Evolutionary conservation across 1,140 invertebrate genomes (phyloP).

Genomic region (Parasteatoda tepidariorum): DNA sequence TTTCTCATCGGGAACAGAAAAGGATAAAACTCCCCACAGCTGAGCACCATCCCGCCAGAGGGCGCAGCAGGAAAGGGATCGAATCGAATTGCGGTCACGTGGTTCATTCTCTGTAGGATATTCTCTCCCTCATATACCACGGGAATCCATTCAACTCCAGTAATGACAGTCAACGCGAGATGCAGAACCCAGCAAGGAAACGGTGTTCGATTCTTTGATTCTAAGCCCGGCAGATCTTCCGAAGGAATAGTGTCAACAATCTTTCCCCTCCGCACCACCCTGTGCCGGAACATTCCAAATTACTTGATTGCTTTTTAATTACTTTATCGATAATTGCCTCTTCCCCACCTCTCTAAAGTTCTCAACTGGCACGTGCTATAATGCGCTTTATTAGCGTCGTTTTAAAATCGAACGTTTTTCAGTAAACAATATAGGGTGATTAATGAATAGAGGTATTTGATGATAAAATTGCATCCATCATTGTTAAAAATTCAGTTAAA

Average conservation of each 20-base stretch:
- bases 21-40: not conserved
- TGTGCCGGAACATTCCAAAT: not conserved
- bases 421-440: no score
- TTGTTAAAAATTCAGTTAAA: no score
- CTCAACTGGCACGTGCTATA: conserved; percentile 21
- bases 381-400: no score
- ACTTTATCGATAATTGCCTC: conserved; percentile 48
- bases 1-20: no score
- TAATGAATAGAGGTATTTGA: no score
- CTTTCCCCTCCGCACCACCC: not conserved
- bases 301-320: conserved; percentile 57
- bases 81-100: conserved; percentile 32
- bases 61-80: not conserved
- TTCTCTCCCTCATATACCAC: not conserved
- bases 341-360: not conserved
- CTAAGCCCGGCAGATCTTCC: not conserved
- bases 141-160: not conserved
- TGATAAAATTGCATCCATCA: no score
- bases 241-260: not conserved
- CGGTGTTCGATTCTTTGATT: no score
- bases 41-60: not conserved
- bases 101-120: not conserved
- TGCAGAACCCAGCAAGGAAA: no score
- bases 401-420: no score
- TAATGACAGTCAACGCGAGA: no score